Evolutionary conservation across 2,888 invertebrate species (phyloP).

Genomic region (Seladonia tumulorum): DNA sequence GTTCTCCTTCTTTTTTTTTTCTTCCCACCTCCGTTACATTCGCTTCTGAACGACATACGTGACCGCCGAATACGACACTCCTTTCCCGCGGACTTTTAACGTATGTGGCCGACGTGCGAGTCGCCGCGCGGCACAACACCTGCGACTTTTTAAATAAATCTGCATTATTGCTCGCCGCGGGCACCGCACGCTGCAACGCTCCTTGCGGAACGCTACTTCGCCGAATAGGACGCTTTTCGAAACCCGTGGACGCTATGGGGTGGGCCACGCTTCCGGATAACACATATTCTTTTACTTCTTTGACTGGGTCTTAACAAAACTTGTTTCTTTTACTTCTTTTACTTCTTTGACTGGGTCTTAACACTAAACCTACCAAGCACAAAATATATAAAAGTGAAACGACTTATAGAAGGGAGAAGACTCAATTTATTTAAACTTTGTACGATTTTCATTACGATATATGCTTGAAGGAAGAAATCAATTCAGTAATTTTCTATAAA

Average conservation of each 20-base stretch:
- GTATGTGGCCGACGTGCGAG: slow-evolving; percentile 58
- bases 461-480: no score
- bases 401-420: no score
- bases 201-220: background rate
- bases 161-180: background rate
- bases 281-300: no score
- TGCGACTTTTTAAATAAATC: slow-evolving; percentile 8
- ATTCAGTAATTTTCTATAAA: no score
- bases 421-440: no score
- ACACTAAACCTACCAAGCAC: no score
- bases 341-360: no score
- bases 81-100: slow-evolving; percentile 45
- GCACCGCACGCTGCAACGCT: background rate
- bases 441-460: no score
- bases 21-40: slow-evolving; percentile 57
- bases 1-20: slow-evolving; percentile 7
- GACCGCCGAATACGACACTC: slow-evolving; percentile 56
- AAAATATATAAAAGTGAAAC: no score
- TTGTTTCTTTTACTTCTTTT: no score
- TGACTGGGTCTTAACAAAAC: no score
- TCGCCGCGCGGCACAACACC: slow-evolving; percentile 12
- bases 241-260: background rate
- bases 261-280: background rate
- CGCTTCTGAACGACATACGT: slow-evolving; percentile 68
- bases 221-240: background rate